Conservation (phyloP, 2,888 invertebrate genomes). For the Pachycephus smyrnensis region DNA sequence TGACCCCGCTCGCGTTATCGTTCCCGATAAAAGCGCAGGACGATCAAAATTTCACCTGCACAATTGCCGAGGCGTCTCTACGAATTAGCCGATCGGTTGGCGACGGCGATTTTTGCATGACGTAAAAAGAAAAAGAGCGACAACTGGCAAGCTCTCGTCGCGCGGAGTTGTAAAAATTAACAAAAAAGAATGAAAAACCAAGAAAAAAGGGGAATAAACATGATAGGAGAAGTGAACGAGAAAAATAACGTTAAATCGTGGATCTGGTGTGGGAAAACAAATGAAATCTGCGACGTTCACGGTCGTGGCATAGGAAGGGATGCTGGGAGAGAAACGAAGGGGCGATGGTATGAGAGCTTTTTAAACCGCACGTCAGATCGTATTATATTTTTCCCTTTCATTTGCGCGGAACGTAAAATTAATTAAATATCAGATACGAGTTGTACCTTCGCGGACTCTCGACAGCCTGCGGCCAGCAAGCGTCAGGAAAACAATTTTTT, state of each 20-base stretch:
- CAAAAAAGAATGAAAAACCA: no score
- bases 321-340: background rate
- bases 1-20: no score
- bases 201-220: background rate
- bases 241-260: no score
- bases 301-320: background rate
- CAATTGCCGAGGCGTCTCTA: no score
- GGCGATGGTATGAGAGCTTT: slow-evolving; percentile 20
- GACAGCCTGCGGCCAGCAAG: slow-evolving; percentile 14
- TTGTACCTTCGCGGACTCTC: slow-evolving; percentile 6
- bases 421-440: slow-evolving; percentile 58
- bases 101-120: no score
- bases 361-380: slow-evolving; percentile 43
- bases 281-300: slow-evolving; percentile 18
- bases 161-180: background rate
- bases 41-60: no score
- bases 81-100: no score
- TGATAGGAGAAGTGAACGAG: no score
- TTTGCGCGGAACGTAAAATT: slow-evolving; percentile 57
- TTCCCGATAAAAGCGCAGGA: no score
- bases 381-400: slow-evolving; percentile 56
- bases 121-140: no score
- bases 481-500: slow-evolving; percentile 6
- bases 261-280: background rate
- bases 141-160: no score